phyloP scores from a whole-genome alignment of 2,888 invertebrate genomes.

The Heliconius charithonia region DNA sequence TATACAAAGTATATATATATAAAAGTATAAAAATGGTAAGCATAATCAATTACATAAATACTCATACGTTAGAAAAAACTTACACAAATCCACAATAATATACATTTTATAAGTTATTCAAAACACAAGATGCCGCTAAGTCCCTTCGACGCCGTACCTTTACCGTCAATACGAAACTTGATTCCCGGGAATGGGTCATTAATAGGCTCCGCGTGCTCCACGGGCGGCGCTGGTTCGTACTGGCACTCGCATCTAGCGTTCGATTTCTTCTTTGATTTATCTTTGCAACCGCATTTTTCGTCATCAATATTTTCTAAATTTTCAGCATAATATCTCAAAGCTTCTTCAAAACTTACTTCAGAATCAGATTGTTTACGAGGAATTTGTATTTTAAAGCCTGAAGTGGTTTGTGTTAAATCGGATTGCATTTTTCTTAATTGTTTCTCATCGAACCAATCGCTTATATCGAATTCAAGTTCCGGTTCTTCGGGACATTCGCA shows the following conservation, averaged over 20 bases:
- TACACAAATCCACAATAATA: not conserved
- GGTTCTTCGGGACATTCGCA: constrained; percentile 53
- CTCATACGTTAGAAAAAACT: not conserved
- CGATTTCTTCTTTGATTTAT: constrained; percentile 22
- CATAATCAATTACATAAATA: not conserved
- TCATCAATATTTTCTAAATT: constrained; percentile 44
- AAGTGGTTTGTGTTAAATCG: constrained; percentile 58
- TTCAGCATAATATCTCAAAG: constrained; percentile 51
- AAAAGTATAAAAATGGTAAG: not conserved
- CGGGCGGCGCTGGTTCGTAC: constrained; percentile 27
- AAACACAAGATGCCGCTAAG: constrained; percentile 58
- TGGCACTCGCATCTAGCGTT: constrained; percentile 54
- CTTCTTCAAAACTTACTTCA: constrained; percentile 59
- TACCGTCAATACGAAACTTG: constrained; percentile 57
- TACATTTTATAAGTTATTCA: constrained; percentile 47
- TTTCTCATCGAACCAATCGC: constrained; percentile 47
- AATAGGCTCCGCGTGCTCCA: not conserved
- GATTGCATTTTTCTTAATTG: constrained; percentile 54
- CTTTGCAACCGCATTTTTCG: constrained; percentile 41
- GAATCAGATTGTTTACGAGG: constrained; percentile 48
- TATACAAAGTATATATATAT: not conserved
- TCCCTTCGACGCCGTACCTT: constrained; percentile 58
- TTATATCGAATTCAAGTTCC: constrained; percentile 39
- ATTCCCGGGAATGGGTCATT: constrained; percentile 47
- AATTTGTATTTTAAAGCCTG: constrained; percentile 59